Percentiles rank a stretch among this genome's conserved stretches.
Conservation (phyloP, 2,797 vertebrate species). For the Leptodactylus fallax region DNA sequence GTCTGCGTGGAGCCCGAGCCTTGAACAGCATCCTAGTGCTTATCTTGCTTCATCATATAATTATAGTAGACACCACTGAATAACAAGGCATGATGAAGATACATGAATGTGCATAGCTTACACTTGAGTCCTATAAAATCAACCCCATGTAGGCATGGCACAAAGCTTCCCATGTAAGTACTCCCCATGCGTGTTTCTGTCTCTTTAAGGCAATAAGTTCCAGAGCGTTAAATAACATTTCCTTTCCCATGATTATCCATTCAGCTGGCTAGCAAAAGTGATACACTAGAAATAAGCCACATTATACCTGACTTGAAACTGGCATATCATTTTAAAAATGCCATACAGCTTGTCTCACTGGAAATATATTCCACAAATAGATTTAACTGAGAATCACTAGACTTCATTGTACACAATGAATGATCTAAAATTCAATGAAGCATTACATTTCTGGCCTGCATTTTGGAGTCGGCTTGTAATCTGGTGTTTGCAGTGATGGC, state of each 20-base stretch:
- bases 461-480: slow-evolving; percentile 26
- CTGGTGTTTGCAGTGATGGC: slow-evolving; percentile 15
- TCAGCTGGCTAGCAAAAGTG: background rate
- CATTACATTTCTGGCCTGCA: slow-evolving; percentile 9
- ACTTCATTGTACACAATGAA: slow-evolving; percentile 36
- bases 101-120: background rate
- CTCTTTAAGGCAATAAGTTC: background rate
- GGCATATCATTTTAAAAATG: background rate
- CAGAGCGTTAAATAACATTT: background rate
- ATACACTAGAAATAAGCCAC: background rate
- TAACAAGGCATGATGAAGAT: background rate
- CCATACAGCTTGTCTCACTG: background rate
- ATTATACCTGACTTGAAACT: background rate
- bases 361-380: slow-evolving; percentile 33
- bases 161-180: background rate
- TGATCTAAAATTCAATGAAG: slow-evolving; percentile 39
- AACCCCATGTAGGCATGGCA: background rate
- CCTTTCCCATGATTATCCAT: background rate
- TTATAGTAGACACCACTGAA: background rate
- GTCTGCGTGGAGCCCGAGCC: background rate
- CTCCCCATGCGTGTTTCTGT: background rate
- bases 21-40: background rate
- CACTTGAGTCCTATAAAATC: background rate
- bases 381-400: slow-evolving; percentile 27
- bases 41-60: background rate